Percentiles rank a stretch among this genome's conserved stretches.
Conservation (phyloP, 2,888 invertebrate species). For the Phalera bucephala region DNA sequence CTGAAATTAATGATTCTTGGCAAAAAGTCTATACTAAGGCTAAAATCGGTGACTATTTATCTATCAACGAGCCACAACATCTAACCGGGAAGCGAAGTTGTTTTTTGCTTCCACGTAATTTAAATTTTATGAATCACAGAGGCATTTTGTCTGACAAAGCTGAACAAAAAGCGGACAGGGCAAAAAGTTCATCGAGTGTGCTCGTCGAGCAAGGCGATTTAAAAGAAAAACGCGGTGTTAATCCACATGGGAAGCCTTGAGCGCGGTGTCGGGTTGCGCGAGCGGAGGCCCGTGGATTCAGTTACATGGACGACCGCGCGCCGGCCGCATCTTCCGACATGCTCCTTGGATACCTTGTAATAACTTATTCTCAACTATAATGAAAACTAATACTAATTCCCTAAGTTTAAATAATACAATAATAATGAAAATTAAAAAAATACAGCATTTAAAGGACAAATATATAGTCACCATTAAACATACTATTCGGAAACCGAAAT, state of each 20-base stretch:
- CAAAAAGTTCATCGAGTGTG: constrained; percentile 29
- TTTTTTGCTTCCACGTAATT: constrained; percentile 7
- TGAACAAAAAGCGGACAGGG: constrained; percentile 10
- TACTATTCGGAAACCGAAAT: too few relatives aligned
- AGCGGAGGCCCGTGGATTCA: constrained; percentile 45
- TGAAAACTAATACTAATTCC: too few relatives aligned
- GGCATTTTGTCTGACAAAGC: constrained; percentile 15
- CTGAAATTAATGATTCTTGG: too few relatives aligned
- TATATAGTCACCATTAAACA: too few relatives aligned
- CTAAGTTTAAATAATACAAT: too few relatives aligned
- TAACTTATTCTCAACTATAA: too few relatives aligned
- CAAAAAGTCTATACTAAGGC: too few relatives aligned
- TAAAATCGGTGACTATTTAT: not conserved
- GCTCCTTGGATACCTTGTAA: constrained; percentile 17
- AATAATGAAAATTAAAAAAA: too few relatives aligned
- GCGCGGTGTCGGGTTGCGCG: constrained; percentile 56
- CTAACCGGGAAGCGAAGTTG: not conserved
- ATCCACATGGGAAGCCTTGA: constrained; percentile 77
- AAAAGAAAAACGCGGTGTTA: constrained; percentile 56
- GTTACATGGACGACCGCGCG: constrained; percentile 66
- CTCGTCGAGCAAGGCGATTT: constrained; percentile 47
- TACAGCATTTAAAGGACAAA: too few relatives aligned
- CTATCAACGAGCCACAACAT: not conserved
- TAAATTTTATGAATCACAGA: constrained; percentile 16
- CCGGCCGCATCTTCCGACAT: constrained; percentile 51